Evolutionary conservation across 2,113 vertebrate genomes (phyloP).

Genomic region (Edolisoma coerulescens): DNA sequence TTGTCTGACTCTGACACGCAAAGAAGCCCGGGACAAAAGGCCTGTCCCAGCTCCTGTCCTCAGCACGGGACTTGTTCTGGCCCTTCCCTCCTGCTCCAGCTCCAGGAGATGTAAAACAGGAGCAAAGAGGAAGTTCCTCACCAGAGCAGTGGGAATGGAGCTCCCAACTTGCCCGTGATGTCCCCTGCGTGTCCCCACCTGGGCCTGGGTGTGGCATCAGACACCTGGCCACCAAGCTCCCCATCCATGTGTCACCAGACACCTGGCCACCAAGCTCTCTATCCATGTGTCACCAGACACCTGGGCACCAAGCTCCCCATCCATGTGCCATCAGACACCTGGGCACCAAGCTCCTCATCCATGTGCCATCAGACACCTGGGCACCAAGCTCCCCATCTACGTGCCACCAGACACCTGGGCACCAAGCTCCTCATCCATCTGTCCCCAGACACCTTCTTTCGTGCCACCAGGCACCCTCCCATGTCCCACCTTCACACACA

Average conservation of each 20-base stretch:
- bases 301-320: neutral
- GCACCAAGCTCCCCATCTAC: accelerated
- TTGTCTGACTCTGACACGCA: neutral
- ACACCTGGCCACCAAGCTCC: neutral
- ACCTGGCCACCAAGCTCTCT: neutral
- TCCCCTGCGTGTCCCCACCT: accelerated
- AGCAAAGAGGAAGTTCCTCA: neutral
- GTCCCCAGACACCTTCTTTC: no score
- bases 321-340: accelerated
- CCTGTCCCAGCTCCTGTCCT: neutral
- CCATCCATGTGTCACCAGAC: accelerated
- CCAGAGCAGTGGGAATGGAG: accelerated
- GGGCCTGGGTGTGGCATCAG: neutral
- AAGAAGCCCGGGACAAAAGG: neutral
- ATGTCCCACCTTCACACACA: neutral
- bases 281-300: accelerated
- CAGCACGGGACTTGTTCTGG: neutral
- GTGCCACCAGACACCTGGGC: neutral
- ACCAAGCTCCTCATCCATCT: neutral
- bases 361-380: no score
- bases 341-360: neutral
- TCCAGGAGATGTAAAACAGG: neutral
- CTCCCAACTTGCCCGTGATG: accelerated
- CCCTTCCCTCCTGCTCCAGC: neutral
- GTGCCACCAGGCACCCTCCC: neutral